phyloP scores from a whole-genome alignment of 1,140 invertebrate genomes.

The Arion vulgaris region DNA sequence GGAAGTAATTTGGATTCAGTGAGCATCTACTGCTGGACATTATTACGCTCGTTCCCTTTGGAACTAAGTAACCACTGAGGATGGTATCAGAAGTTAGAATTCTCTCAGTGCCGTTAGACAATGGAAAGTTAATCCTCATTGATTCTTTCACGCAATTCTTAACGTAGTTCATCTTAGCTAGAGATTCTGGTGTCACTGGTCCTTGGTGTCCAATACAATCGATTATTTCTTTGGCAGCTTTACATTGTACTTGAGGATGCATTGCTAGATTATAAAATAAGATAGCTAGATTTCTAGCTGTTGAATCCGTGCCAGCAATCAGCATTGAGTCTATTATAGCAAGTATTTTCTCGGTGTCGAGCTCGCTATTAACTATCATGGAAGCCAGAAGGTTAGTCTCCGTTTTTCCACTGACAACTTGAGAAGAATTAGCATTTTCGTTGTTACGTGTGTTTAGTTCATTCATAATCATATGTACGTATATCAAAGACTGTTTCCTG shows the following conservation, averaged over 20 bases:
- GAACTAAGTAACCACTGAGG: conserved; percentile 28
- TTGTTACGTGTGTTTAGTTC: neutral
- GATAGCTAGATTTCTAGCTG: conserved; percentile 29
- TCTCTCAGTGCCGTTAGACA: conserved; percentile 17
- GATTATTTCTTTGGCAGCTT: neutral
- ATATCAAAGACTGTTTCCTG: neutral
- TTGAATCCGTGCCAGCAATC: conserved; percentile 35
- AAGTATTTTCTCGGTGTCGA: conserved; percentile 15
- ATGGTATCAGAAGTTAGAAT: conserved; percentile 16
- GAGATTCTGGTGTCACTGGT: neutral
- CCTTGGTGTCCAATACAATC: neutral
- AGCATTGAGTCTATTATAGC: conserved; percentile 29
- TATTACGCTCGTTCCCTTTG: conserved; percentile 32
- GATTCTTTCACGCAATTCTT: conserved; percentile 30
- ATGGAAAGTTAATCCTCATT: conserved; percentile 34
- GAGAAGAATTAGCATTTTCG: neutral
- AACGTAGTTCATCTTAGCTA: conserved; percentile 26
- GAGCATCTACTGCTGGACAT: conserved; percentile 19
- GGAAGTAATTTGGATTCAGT: neutral
- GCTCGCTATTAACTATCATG: neutral
- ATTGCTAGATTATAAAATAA: conserved; percentile 26
- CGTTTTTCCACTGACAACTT: neutral
- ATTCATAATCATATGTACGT: neutral
- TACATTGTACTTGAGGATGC: neutral
- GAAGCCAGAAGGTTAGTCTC: conserved; percentile 31